A percentile compares a stretch with the other conserved stretches of the same genome.
These are phyloP conservation scores for Chrysodeixis includens DNA, from an alignment of 2,888 invertebrate species.

Conservation along the genomic window DNA sequence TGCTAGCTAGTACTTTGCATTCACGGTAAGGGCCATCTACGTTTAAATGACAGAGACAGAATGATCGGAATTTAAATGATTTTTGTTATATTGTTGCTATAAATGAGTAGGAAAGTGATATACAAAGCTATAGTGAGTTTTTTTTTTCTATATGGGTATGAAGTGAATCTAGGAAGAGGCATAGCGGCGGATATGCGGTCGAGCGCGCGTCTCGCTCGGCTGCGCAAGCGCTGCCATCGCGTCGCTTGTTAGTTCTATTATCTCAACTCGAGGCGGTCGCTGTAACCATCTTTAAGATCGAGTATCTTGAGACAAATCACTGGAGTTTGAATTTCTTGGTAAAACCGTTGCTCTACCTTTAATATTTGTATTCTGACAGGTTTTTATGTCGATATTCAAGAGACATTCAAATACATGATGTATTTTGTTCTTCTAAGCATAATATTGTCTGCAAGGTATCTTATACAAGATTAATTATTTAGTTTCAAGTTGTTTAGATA, in stretches of 20 bases:
- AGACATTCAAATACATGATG: constrained; percentile 27
- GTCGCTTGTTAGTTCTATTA: constrained; percentile 84
- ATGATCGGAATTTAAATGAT: neutral
- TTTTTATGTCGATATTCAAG: constrained; percentile 27
- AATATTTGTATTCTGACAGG: constrained; percentile 37
- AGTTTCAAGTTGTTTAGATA: constrained; percentile 4
- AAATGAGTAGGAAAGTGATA: constrained; percentile 53
- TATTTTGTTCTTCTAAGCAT: no score
- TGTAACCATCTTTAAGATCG: constrained; percentile 77
- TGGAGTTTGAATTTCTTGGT: constrained; percentile 53
- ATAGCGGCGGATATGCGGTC: constrained; percentile 86
- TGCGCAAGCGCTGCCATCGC: constrained; percentile 81
- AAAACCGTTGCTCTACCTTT: constrained; percentile 36
- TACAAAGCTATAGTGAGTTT: constrained; percentile 52
- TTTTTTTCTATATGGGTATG: constrained; percentile 57
- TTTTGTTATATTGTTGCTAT: no score
- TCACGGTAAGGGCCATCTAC: no score
- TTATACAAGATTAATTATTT: constrained; percentile 14
- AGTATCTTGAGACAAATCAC: constrained; percentile 76
- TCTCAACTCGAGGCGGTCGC: constrained; percentile 76
- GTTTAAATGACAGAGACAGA: neutral
- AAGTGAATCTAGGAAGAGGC: constrained; percentile 79
- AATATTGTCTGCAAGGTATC: constrained; percentile 26
- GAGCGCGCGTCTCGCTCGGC: constrained; percentile 82
- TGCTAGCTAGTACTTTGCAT: no score